phyloP scores from a whole-genome alignment of 2,113 vertebrate species.

The Myotis lucifugus region DNA sequence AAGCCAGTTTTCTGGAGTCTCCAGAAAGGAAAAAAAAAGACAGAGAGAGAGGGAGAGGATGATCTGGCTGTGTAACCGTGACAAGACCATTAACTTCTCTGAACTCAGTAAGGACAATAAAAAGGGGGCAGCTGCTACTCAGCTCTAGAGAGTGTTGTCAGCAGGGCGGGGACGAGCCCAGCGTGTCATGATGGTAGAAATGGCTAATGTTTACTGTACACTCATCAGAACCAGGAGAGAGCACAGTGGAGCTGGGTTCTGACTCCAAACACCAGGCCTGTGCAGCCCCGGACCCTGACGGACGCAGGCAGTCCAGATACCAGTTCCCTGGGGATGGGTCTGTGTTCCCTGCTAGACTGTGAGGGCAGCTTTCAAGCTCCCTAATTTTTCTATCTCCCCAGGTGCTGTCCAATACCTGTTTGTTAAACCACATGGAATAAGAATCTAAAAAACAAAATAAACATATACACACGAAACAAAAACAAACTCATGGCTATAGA shows the following conservation, averaged over 20 bases:
- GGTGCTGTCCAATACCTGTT: not conserved
- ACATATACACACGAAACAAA: not conserved
- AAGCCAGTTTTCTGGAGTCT: conserved; percentile 22
- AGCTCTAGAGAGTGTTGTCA: not conserved
- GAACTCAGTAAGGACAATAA: not conserved
- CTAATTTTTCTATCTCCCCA: not conserved
- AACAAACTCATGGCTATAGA: not conserved
- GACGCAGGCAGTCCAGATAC: not conserved
- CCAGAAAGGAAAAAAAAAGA: not conserved
- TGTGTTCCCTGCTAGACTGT: not conserved
- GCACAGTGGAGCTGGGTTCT: not conserved
- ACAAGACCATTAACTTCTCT: not conserved
- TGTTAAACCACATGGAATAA: not conserved
- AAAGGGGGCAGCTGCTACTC: not conserved
- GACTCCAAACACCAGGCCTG: not conserved
- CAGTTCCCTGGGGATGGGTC: not conserved
- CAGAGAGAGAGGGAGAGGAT: not conserved
- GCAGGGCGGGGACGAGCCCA: no score
- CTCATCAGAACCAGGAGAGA: not conserved
- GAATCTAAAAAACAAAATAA: not conserved
- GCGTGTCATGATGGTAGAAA: not conserved
- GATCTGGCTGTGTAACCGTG: not conserved
- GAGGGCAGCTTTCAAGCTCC: not conserved
- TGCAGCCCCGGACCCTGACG: not conserved
- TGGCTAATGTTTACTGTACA: not conserved